A percentile compares a stretch with the other conserved stretches of the same genome.
These are phyloP conservation scores for Hipposideros armiger DNA, from an alignment of 2,113 vertebrate genomes.

Conservation along the genomic window DNA sequence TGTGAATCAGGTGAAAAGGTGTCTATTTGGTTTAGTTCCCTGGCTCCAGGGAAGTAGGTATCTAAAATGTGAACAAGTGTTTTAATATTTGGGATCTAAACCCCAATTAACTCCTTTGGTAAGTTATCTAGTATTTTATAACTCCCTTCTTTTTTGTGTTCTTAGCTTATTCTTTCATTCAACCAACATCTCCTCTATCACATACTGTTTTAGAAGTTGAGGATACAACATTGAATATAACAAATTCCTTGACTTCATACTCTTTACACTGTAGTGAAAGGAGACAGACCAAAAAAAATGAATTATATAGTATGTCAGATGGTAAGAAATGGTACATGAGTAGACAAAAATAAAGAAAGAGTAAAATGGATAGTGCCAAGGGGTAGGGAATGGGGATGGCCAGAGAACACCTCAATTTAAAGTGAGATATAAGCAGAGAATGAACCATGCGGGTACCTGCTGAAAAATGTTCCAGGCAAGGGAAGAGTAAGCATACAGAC, in stretches of 20 bases:
- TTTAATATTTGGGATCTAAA: conserved; percentile 10
- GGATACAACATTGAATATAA: conserved; percentile 11
- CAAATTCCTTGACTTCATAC: neutral
- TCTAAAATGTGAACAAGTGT: conserved; percentile 13
- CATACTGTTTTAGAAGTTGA: neutral
- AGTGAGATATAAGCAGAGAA: neutral
- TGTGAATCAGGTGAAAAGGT: neutral
- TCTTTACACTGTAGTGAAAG: conserved; percentile 34
- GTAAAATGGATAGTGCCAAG: neutral
- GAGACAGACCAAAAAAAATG: neutral
- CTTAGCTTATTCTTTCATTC: conserved; percentile 49
- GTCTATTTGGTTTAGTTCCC: neutral
- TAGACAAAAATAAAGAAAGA: conserved; percentile 37
- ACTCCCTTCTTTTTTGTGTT: neutral
- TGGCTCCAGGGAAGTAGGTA: neutral
- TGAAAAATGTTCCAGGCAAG: neutral
- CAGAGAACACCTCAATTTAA: conserved; percentile 43
- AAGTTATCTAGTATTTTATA: conserved; percentile 32
- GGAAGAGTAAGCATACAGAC: neutral
- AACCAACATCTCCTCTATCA: neutral
- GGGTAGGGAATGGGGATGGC: neutral
- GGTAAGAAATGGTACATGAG: neutral
- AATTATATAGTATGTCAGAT: conserved; percentile 17
- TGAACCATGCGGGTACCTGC: neutral
- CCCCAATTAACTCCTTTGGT: neutral